Evolutionary conservation across 2,797 vertebrate genomes (phyloP), one percentile per base, ranked within the genome.

Genomic region (Clarias platycephalus): DNA sequence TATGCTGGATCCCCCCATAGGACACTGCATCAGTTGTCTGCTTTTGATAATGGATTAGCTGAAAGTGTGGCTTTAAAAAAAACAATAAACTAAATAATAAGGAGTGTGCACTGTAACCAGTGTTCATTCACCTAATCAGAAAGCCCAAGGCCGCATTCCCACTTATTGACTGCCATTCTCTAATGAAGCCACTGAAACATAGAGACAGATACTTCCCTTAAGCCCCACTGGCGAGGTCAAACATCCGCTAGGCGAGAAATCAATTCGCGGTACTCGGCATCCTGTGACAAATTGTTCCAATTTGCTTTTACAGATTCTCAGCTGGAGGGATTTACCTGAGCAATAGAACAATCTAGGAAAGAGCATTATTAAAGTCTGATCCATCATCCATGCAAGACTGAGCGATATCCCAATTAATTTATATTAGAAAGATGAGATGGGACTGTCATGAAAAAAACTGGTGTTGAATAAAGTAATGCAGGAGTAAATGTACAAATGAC

Each of bases 151-250:
- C 81, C 68, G 71, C 83, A 77, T 81, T 82, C 83, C 53, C 80
- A 84, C 80, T 86, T 87, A 89, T 85, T 76, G 87, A 89, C 88
- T 70, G 58, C 37, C 78, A 37, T 64, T 83, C 58, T 68, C 87
- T 88, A 89, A 87, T 83, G 86, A 89, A 86, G 84, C 86, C 76
- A 84, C 87, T 86, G 80, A 81, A 87, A 86, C 84, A 67, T 22
- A 76, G 70, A 87, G 82, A 88, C 37, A 83, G 86, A 87, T 86
- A 57, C 77, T n/a, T 84, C 78, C 85, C 82, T 79, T n/a, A 62
- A 84, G 81, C 84, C 79, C 68, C 77, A 81, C 79, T 76, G 77
- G 68, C 37, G 62, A 83, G 82, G 85, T 83, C 85, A 83, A 81
- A 71, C 70, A 86, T 83, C 77, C 64, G 44, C 82, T 84, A 64